Evolutionary conservation across 2,113 vertebrate genomes (phyloP).

Genomic region (Atractosteus spatula): DNA sequence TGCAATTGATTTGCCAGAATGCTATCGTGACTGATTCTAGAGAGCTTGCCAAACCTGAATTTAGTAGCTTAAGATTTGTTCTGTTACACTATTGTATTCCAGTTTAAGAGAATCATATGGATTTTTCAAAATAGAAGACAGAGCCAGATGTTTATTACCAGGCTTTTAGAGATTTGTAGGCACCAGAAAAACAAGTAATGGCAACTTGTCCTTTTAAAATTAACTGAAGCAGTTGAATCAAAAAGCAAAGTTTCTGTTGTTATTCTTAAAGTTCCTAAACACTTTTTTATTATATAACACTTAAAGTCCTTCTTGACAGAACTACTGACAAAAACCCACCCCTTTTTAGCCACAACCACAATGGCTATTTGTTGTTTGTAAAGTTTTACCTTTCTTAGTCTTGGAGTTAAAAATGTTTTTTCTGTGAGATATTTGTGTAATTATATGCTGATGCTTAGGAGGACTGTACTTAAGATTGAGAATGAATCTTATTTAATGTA

Average conservation of each 20-base stretch:
- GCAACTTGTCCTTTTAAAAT: not conserved
- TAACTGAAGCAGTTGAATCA: conserved; percentile 8
- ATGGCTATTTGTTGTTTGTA: conserved; percentile 25
- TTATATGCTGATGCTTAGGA: conserved; percentile 30
- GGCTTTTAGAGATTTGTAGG: not conserved
- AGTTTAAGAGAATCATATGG: not conserved
- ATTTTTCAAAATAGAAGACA: not conserved
- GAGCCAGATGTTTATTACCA: not conserved
- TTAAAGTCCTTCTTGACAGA: not conserved
- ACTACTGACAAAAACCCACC: conserved; percentile 12
- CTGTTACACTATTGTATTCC: conserved; percentile 5
- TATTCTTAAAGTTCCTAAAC: conserved; percentile 16
- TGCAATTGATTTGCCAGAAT: conserved; percentile 21
- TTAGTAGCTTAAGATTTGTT: not conserved
- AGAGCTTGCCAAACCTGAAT: not conserved
- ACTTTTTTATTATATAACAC: conserved; percentile 15
- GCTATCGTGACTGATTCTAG: not conserved
- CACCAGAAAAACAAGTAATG: not conserved
- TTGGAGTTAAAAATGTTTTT: conserved; percentile 14
- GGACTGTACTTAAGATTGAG: conserved; percentile 18
- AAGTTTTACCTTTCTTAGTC: conserved; percentile 24
- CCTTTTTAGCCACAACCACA: conserved; percentile 15
- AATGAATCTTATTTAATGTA: conserved; percentile 13
- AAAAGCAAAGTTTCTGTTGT: conserved; percentile 7
- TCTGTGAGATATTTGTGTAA: conserved; percentile 31